Percentiles rank a stretch among this genome's conserved stretches.
Evolutionary conservation across 1,140 invertebrate genomes (phyloP).

Genomic region (Asobara japonica): DNA sequence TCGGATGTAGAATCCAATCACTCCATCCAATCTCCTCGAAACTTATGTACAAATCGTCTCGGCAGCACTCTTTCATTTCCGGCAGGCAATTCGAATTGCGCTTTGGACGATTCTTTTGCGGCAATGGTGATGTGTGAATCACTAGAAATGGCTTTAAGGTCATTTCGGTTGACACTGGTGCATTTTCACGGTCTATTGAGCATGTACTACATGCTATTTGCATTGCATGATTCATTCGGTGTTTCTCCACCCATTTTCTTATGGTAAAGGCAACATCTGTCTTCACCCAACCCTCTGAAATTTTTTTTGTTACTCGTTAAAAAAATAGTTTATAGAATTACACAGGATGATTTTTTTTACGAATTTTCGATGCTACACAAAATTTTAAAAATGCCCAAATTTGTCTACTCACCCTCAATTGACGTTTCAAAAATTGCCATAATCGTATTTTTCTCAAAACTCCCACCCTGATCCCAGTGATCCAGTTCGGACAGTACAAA

Average conservation of each 20-base stretch:
- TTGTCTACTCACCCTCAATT: slow-evolving; percentile 69
- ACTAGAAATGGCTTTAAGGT: slow-evolving; percentile 78
- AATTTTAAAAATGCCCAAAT: too few relatives aligned
- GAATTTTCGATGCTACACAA: too few relatives aligned
- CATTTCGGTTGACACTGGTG: slow-evolving; percentile 72
- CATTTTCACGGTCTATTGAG: slow-evolving; percentile 70
- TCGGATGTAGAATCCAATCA: slow-evolving; percentile 85
- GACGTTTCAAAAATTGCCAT: slow-evolving; percentile 79
- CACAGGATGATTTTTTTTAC: neutral
- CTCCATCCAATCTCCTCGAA: slow-evolving; percentile 88
- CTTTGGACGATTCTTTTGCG: slow-evolving; percentile 69
- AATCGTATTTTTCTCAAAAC: slow-evolving; percentile 77
- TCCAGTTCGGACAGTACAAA: slow-evolving; percentile 83
- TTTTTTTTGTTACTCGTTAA: neutral
- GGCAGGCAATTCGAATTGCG: slow-evolving; percentile 76
- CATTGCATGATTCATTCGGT: slow-evolving; percentile 73
- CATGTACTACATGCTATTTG: slow-evolving; percentile 82
- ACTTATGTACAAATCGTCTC: slow-evolving; percentile 82
- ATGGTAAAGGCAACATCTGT: slow-evolving; percentile 79
- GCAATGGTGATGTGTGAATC: slow-evolving; percentile 71
- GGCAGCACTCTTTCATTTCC: slow-evolving; percentile 80
- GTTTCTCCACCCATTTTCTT: slow-evolving; percentile 76
- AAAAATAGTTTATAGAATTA: neutral
- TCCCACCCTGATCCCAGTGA: slow-evolving; percentile 76
- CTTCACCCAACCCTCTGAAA: slow-evolving; percentile 81